phyloP scores from a whole-genome alignment of 1,140 invertebrate species.

The Drosophila melanogaster region Release_6_plus_ISO1_MT NT_033779.5:13507001-13507500 shows the following conservation, averaged over 20 bases:
- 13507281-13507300: constrained; percentile 4
- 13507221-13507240: background rate
- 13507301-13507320: constrained; percentile 10
- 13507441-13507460: constrained; percentile 13
- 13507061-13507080: constrained; percentile 19
- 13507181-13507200: too few relatives aligned
- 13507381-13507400: constrained; percentile 25
- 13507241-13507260: background rate
- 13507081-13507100: background rate
- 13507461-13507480: constrained; percentile 25
- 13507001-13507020: constrained; percentile 23
- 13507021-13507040: constrained; percentile 24
- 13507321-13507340: constrained; percentile 2
- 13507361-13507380: constrained; percentile 19
- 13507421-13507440: constrained; percentile 29
- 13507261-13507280: constrained; percentile 5
- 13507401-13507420: constrained; percentile 19
- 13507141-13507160: background rate
- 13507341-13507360: background rate
- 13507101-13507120: background rate
- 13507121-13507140: too few relatives aligned
- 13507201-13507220: background rate
- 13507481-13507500: constrained; percentile 38
- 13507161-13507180: background rate
- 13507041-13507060: constrained; percentile 24